Percentiles rank a stretch among this genome's conserved stretches.
Conservation (phyloP, 2,888 invertebrate genomes). For the Epirrita christyi region DNA sequence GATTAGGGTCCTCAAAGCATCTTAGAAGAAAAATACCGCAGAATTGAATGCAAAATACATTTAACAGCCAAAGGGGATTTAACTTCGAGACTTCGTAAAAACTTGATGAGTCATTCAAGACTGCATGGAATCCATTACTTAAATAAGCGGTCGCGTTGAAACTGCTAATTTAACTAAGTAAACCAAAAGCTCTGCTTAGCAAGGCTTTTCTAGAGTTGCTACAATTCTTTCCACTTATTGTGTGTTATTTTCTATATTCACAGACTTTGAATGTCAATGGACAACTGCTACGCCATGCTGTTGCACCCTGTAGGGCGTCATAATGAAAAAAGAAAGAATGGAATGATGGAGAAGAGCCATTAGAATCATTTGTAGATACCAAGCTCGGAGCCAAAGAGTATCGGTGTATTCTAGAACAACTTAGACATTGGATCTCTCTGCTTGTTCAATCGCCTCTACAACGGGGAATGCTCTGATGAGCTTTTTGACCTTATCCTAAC, state of each 20-base stretch:
- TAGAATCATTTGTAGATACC: not conserved
- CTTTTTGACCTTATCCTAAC: no score
- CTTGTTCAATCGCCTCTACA: no score
- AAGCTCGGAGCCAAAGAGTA: not conserved
- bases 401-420: no score
- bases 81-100: constrained; percentile 26
- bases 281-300: no score
- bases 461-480: no score
- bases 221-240: constrained; percentile 24
- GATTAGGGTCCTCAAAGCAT: no score
- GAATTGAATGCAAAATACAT: not conserved
- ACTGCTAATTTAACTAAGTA: constrained; percentile 59
- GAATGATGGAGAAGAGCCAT: not conserved
- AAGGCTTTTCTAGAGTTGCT: constrained; percentile 40
- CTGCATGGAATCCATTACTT: constrained; percentile 43
- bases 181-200: constrained; percentile 48
- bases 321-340: no score
- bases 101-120: constrained; percentile 36
- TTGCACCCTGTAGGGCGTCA: no score
- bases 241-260: constrained; percentile 35
- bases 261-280: constrained; percentile 31
- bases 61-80: constrained; percentile 2
- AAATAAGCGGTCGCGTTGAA: constrained; percentile 50
- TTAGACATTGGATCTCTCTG: no score
- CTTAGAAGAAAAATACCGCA: no score